Evolutionary conservation across 2,797 vertebrate species (phyloP).

Genomic region (Coregonus sp.): DNA sequence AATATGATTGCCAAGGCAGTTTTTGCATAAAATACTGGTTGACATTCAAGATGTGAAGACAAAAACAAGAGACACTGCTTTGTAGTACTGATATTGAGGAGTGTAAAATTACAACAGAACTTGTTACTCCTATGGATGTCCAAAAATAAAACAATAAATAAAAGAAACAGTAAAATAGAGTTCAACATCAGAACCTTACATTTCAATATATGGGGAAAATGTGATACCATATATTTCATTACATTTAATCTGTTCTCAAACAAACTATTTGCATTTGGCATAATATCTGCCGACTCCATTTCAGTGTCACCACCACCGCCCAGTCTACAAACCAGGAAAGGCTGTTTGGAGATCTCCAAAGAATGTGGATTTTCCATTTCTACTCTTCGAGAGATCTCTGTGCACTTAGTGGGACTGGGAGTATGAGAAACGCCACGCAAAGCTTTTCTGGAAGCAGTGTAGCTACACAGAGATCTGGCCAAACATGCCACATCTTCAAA

Average conservation of each 20-base stretch:
- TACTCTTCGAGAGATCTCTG: slow-evolving; percentile 53
- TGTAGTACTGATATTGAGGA: slow-evolving; percentile 72
- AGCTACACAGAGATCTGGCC: slow-evolving; percentile 51
- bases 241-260: slow-evolving; percentile 47
- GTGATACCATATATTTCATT: slow-evolving; percentile 43
- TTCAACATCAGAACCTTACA: slow-evolving; percentile 64
- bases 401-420: slow-evolving; percentile 50
- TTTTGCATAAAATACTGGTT: slow-evolving; percentile 79
- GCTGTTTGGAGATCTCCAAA: slow-evolving; percentile 47
- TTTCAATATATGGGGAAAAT: slow-evolving; percentile 57
- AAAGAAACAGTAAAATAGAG: slow-evolving; percentile 56
- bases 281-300: slow-evolving; percentile 50
- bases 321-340: slow-evolving; percentile 58
- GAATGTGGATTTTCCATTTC: slow-evolving; percentile 45
- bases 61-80: slow-evolving; percentile 51
- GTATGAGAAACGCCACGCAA: slow-evolving; percentile 32
- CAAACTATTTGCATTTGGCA: slow-evolving; percentile 62
- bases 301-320: slow-evolving; percentile 33
- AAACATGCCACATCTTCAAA: slow-evolving; percentile 27
- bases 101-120: slow-evolving; percentile 67
- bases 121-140: slow-evolving; percentile 61
- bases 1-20: slow-evolving; percentile 73
- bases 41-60: slow-evolving; percentile 60
- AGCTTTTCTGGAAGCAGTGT: slow-evolving; percentile 55
- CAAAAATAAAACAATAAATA: slow-evolving; percentile 64